Percentiles rank a stretch among this genome's conserved stretches.
These are phyloP conservation scores for Calameuta pallipes DNA, from an alignment of 2,888 invertebrate species.

Conservation along the genomic window DNA sequence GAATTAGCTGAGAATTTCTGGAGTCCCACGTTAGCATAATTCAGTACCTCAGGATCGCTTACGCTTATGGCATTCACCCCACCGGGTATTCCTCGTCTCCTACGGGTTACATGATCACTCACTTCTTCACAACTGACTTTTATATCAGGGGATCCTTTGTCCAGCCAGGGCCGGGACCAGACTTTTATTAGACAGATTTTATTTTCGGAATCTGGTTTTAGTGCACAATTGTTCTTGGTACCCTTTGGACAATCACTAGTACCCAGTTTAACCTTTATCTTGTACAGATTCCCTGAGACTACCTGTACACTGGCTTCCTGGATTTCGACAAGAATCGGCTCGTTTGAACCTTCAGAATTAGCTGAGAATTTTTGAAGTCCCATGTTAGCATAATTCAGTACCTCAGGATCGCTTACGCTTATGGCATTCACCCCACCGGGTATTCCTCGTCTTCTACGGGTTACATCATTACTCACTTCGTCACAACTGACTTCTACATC, in stretches of 20 bases:
- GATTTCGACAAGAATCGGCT: conserved; percentile 63
- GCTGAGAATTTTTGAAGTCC: conserved; percentile 45
- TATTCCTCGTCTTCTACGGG: not conserved
- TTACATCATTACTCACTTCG: not conserved
- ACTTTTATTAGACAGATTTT: conserved; percentile 67
- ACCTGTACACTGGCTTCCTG: conserved; percentile 68
- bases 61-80: not conserved
- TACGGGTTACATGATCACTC: not conserved
- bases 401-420: conserved; percentile 32
- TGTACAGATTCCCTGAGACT: conserved; percentile 70
- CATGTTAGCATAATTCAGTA: conserved; percentile 32
- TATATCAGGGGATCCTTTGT: conserved; percentile 64
- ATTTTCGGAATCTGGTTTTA: conserved; percentile 47
- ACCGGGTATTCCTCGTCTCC: not conserved
- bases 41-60: conserved; percentile 37
- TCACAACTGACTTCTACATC: conserved; percentile 53
- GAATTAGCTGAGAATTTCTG: conserved; percentile 42
- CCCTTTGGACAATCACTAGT: conserved; percentile 69
- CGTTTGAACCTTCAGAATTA: conserved; percentile 34
- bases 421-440: not conserved
- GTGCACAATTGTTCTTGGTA: conserved; percentile 44
- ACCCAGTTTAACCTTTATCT: conserved; percentile 72
- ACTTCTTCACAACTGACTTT: conserved; percentile 34
- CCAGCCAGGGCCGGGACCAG: conserved; percentile 73
- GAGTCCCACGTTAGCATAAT: conserved; percentile 37